phyloP scores from a whole-genome alignment of 2,113 vertebrate genomes.

The Poecile atricapillus region DNA sequence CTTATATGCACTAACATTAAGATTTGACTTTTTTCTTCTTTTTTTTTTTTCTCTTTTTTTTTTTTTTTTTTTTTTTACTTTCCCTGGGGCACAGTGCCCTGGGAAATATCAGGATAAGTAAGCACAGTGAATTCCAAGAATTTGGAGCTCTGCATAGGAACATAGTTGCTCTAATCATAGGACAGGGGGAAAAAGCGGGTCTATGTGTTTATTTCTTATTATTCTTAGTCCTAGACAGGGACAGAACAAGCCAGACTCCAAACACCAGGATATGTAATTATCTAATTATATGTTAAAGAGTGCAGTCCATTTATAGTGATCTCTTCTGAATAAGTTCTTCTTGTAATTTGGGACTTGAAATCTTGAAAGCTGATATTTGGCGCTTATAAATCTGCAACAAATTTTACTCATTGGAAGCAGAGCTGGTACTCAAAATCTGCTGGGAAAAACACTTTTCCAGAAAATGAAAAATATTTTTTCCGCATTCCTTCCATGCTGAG shows the following conservation, averaged over 20 bases:
- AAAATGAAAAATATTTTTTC: not conserved
- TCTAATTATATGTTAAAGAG: not conserved
- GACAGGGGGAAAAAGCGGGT: accelerated
- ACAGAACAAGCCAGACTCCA: not conserved
- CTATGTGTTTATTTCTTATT: not conserved
- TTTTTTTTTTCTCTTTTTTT: not conserved
- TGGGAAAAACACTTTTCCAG: not conserved
- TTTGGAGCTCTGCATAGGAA: not conserved
- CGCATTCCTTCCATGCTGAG: not conserved
- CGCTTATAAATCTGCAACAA: not conserved
- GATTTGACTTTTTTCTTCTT: not conserved
- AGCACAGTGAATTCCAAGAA: not conserved
- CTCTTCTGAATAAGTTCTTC: not conserved
- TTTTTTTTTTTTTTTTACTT: not conserved
- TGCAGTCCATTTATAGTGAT: not conserved
- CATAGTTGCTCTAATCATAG: not conserved
- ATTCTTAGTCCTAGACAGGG: not conserved
- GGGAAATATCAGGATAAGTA: not conserved
- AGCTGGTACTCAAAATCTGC: not conserved
- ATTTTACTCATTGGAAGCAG: not conserved
- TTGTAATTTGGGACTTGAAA: not conserved
- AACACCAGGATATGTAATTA: not conserved
- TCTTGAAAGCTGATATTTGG: not conserved
- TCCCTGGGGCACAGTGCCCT: not conserved
- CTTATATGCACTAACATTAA: not conserved